A percentile compares a stretch with the other conserved stretches of the same genome.
phyloP scores from a whole-genome alignment of 2,113 vertebrate genomes.

The Vimba vimba region DNA sequence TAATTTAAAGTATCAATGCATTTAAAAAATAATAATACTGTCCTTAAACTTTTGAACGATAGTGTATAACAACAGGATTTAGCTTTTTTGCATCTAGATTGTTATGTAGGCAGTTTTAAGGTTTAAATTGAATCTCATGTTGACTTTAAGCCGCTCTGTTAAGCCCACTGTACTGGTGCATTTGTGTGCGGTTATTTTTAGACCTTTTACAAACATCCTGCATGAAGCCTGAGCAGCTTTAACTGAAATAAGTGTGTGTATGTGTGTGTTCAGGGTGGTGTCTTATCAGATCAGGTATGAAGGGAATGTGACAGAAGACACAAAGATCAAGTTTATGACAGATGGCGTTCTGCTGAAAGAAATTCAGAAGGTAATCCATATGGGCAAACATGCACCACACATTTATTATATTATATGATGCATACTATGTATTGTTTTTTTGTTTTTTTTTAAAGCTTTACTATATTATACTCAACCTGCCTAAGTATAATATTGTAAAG shows the following conservation, averaged over 20 bases:
- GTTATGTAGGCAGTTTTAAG: neutral
- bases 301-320: conserved; percentile 88
- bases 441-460: neutral
- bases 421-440: neutral
- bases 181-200: neutral
- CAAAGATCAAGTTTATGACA: conserved; percentile 97
- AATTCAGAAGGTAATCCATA: conserved; percentile 85
- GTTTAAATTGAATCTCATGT: neutral
- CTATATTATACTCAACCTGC: neutral
- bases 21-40: too few species aligned
- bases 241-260: conserved; percentile 19
- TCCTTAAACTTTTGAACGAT: too few species aligned
- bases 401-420: neutral
- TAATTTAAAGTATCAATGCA: too few species aligned
- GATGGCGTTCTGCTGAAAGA: conserved; percentile 95
- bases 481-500: too few species aligned
- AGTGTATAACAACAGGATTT: too few species aligned
- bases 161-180: neutral
- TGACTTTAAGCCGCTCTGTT: neutral
- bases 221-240: neutral
- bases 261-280: conserved; percentile 79
- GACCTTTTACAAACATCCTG: neutral
- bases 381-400: neutral
- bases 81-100: neutral
- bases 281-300: conserved; percentile 97